Base-by-base conservation (phyloP, 1,140 invertebrate genomes). In the Heliconius himera region DNA sequence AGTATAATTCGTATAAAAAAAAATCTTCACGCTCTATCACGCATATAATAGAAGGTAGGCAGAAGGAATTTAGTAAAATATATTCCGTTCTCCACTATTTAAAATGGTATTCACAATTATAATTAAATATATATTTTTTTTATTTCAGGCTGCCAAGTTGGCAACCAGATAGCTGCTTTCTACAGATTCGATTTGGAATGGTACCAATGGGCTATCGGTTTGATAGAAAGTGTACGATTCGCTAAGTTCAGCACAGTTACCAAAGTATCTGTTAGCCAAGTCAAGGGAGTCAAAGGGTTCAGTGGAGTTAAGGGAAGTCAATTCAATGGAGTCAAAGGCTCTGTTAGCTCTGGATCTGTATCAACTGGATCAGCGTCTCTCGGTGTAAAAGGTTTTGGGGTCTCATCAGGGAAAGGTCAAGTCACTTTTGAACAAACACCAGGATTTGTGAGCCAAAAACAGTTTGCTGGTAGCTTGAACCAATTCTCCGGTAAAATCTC, bases 111-210 rank as follows among this genome's bases (percentile, higher is more conserved):
- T 8, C 6, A 2, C n/a, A 38, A 38, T 38, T 38, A 72, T 72
- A 38, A 41, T 41, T 72, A 72, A 66, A 66, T 22, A 8, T 26
- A 41, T 46, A 5, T 29, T 29, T 74, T 81, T 54, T 79, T 79
- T 8, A n/a, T 87, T 83, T 38, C 88, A 95, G 94, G 93, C 51
- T 95, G 94, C 80, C 89, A 90, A 76, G 83, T 87, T 18, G 90
- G 91, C 5, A 94, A 95, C 82, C 94, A 95, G 76, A 80, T 95
- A 22, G 94, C 93, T 3, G 90, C 86, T 0, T 95, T 95, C 91
- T 95, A 93, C 88, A 94, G 92, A 80, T 95, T 95, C 87, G 94
- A 95, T 81, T 70, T 93, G 0, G 90, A 93, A 83, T 95, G 94
- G 94, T 95, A 95, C 87, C 87, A 94, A 85, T 94, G 92, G 89